Evolutionary conservation across 2,113 vertebrate genomes (phyloP).

Genomic region (Microcebus tavaratra): DNA sequence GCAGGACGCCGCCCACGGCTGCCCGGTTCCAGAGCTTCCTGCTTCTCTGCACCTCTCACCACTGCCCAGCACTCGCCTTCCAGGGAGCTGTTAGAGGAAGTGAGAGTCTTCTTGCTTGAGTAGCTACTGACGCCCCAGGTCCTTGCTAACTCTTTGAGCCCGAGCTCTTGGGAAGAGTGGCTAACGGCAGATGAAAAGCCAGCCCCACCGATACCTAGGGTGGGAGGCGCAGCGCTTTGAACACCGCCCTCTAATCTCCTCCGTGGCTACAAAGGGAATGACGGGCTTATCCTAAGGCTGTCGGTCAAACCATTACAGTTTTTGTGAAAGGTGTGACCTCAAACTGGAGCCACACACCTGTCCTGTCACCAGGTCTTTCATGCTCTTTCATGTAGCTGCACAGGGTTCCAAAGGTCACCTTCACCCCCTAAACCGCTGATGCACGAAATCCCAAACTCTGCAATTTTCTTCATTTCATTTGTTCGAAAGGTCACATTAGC

Average conservation of each 20-base stretch:
- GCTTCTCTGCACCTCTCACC: background rate
- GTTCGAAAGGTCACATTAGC: constrained; percentile 13
- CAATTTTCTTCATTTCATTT: constrained; percentile 14
- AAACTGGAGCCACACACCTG: constrained; percentile 73
- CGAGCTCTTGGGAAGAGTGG: constrained; percentile 60
- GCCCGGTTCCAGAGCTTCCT: background rate
- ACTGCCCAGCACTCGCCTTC: background rate
- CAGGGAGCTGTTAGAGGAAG: background rate
- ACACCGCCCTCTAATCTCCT: constrained; percentile 75
- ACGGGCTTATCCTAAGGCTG: constrained; percentile 66
- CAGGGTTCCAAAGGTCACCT: constrained; percentile 75
- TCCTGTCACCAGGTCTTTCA: constrained; percentile 75
- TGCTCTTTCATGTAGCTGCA: constrained; percentile 76
- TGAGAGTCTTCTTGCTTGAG: accelerated
- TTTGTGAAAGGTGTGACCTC: constrained; percentile 64
- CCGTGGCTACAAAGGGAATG: constrained; percentile 73
- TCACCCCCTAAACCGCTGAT: constrained; percentile 59
- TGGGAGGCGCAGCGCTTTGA: constrained; percentile 55
- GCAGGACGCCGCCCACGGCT: accelerated
- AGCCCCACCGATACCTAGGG: constrained; percentile 53
- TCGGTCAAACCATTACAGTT: constrained; percentile 49
- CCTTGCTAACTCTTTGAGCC: background rate
- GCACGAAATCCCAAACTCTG: constrained; percentile 55
- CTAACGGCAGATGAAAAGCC: constrained; percentile 73
- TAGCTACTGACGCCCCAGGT: background rate